These are phyloP conservation scores for Carettochelys insculpta DNA, from an alignment of 2,113 vertebrate species.

Conservation along the genomic window DNA sequence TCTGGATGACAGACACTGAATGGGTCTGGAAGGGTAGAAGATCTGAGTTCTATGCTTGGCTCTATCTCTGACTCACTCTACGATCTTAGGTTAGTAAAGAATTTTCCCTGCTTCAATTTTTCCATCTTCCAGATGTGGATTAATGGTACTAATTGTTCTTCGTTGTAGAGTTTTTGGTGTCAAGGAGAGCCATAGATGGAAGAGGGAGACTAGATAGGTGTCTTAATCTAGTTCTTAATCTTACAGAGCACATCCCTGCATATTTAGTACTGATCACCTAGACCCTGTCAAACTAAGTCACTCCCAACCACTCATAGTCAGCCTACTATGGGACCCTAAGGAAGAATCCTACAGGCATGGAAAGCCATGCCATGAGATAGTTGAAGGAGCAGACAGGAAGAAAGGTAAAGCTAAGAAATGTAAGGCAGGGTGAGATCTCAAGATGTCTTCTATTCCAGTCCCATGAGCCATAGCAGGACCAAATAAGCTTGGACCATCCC, in stretches of 20 bases:
- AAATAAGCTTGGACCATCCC: too few species aligned
- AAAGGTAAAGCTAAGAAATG: too few species aligned
- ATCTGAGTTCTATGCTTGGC: neutral
- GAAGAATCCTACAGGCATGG: neutral
- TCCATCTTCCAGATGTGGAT: neutral
- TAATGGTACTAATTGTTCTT: neutral
- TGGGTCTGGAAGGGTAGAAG: neutral
- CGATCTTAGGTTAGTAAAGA: neutral
- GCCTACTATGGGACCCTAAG: neutral
- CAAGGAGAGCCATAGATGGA: neutral
- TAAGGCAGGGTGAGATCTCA: too few species aligned
- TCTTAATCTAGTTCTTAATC: neutral
- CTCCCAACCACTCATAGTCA: neutral
- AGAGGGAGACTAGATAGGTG: neutral
- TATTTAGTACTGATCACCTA: neutral
- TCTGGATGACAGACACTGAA: neutral
- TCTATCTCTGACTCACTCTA: neutral
- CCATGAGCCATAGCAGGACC: too few species aligned
- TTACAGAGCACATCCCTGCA: neutral
- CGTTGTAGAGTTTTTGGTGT: neutral
- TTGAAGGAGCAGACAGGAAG: neutral
- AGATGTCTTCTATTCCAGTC: too few species aligned
- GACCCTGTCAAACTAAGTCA: neutral
- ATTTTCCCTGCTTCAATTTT: neutral
- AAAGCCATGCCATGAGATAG: neutral